phyloP scores from a whole-genome alignment of 2,113 vertebrate genomes.

The Pseudorhombus dupliciocellatus region DNA sequence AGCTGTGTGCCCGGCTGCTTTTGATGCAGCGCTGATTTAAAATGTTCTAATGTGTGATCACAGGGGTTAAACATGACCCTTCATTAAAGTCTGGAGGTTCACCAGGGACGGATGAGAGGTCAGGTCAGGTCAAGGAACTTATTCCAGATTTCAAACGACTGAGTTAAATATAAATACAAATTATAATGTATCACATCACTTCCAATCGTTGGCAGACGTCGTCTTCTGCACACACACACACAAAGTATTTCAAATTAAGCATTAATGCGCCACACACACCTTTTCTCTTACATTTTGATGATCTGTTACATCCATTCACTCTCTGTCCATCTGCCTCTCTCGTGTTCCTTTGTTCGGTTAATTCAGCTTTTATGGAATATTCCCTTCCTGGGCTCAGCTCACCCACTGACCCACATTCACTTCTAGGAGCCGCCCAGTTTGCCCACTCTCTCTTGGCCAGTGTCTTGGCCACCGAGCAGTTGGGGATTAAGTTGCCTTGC shows the following conservation, averaged over 20 bases:
- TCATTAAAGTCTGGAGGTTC: neutral
- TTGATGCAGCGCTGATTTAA: neutral
- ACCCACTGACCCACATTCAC: neutral
- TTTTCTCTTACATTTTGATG: no score
- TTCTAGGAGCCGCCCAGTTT: neutral
- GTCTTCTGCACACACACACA: no score
- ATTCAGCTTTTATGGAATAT: no score
- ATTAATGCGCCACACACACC: no score
- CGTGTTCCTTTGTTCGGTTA: no score
- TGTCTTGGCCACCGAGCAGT: neutral
- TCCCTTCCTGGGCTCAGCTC: neutral
- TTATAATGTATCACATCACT: no score
- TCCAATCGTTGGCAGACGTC: no score
- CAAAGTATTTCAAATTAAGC: no score
- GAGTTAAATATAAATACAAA: no score
- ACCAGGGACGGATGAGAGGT: neutral
- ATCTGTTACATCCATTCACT: no score
- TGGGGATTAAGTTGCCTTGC: constrained; percentile 7
- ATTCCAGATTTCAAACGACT: no score
- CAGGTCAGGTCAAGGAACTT: neutral
- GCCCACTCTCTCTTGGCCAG: neutral
- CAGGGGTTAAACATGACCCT: neutral
- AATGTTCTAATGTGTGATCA: neutral
- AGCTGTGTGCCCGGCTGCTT: neutral
- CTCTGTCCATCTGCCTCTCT: no score